A percentile compares a stretch with the other conserved stretches of the same genome.
Conservation (phyloP, 2,888 invertebrate genomes). For the Dasysyrphus albostriatus region DNA sequence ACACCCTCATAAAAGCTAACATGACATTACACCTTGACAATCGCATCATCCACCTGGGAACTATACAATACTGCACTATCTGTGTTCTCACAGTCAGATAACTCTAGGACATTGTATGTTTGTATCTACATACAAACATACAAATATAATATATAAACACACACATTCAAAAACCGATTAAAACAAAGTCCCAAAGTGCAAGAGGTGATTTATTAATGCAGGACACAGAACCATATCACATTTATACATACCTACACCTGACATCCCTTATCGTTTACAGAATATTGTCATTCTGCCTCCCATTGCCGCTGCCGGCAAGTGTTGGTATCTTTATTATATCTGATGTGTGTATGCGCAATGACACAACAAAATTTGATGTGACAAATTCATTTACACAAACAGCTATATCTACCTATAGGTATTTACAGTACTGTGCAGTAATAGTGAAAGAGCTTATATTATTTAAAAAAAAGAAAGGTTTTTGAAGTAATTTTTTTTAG, state of each 20-base stretch:
- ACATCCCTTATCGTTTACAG: slow-evolving; percentile 5
- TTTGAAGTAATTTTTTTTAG: no score
- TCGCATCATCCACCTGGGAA: slow-evolving; percentile 59
- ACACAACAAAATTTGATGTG: slow-evolving; percentile 56
- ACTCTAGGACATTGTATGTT: not conserved
- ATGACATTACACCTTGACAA: slow-evolving; percentile 73
- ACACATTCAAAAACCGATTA: slow-evolving; percentile 60
- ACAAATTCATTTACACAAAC: slow-evolving; percentile 47
- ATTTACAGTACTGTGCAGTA: slow-evolving; percentile 8
- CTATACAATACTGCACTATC: slow-evolving; percentile 33
- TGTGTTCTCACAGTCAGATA: not conserved
- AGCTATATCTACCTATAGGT: not conserved
- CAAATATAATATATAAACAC: slow-evolving; percentile 6
- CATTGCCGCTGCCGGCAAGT: not conserved
- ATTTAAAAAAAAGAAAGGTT: no score
- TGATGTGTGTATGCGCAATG: slow-evolving; percentile 37
- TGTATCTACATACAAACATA: not conserved
- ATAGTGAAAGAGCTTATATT: no score
- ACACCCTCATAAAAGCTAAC: slow-evolving; percentile 67
- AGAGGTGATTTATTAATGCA: slow-evolving; percentile 79
- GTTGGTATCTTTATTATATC: slow-evolving; percentile 34
- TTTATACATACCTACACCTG: not conserved
- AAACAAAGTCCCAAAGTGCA: slow-evolving; percentile 80
- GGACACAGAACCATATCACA: slow-evolving; percentile 37
- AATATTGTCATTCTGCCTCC: slow-evolving; percentile 13